Percentiles rank a stretch among this genome's conserved stretches.
Evolutionary conservation across 2,888 invertebrate genomes (phyloP).

Genomic region (Asteroscopus sphinx): DNA sequence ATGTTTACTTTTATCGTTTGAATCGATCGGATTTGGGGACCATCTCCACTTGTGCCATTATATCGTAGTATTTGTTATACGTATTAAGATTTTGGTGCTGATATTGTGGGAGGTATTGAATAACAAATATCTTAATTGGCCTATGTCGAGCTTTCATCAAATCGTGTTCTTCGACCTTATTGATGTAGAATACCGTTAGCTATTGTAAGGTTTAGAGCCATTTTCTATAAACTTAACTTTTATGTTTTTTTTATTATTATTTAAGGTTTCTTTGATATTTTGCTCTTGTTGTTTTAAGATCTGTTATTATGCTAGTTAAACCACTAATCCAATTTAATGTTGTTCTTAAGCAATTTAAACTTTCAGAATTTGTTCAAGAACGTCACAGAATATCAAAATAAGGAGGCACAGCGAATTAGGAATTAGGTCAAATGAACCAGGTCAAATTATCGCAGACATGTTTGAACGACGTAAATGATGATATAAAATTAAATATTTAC

Average conservation of each 20-base stretch:
- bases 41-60: constrained; percentile 35
- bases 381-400: constrained; percentile 14
- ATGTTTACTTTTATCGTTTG: constrained; percentile 52
- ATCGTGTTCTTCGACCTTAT: no score
- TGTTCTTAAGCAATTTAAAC: constrained; percentile 3
- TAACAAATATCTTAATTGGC: no score
- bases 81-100: constrained; percentile 22
- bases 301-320: neutral
- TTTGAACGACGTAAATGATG: constrained; percentile 3
- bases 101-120: no score
- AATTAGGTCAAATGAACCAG: constrained; percentile 30
- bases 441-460: constrained; percentile 24
- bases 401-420: constrained; percentile 12
- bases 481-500: neutral
- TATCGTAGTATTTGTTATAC: constrained; percentile 32
- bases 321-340: neutral
- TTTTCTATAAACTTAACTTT: no score
- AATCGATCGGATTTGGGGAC: constrained; percentile 41
- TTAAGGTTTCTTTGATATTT: neutral
- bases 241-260: no score
- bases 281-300: no score
- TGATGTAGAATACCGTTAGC: no score
- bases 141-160: no score
- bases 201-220: no score
- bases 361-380: neutral